Percentiles rank a stretch among this genome's conserved stretches.
These are phyloP conservation scores for Pherbina coryleti DNA, from an alignment of 2,888 invertebrate genomes.

Conservation along the genomic window DNA sequence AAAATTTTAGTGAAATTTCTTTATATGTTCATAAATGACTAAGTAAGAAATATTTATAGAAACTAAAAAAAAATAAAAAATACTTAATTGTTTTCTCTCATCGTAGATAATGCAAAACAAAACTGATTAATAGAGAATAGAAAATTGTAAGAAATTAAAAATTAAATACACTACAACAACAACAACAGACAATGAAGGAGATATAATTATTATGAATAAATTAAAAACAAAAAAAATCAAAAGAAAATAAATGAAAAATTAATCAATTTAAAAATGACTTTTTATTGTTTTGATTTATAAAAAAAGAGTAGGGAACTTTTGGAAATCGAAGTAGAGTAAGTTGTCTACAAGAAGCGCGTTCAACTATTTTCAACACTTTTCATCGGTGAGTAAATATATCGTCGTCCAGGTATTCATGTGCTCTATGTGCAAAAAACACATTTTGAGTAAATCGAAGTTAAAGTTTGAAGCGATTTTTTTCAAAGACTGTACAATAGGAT, in stretches of 20 bases:
- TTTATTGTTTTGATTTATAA: too few species aligned
- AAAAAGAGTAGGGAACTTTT: too few species aligned
- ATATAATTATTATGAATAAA: background rate
- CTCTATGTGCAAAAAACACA: too few species aligned
- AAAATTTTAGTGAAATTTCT: conserved; percentile 9
- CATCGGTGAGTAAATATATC: too few species aligned
- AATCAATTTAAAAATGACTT: too few species aligned
- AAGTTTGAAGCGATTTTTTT: too few species aligned
- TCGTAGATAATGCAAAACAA: conserved; percentile 9
- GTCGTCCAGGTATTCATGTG: too few species aligned
- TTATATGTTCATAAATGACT: background rate
- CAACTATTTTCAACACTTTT: too few species aligned
- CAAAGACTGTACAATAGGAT: too few species aligned
- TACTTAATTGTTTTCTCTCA: conserved; percentile 13
- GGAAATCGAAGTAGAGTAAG: too few species aligned
- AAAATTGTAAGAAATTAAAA: background rate
- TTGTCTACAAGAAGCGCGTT: too few species aligned
- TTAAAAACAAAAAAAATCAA: background rate
- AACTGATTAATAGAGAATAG: background rate
- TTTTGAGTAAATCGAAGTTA: too few species aligned
- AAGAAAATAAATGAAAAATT: background rate
- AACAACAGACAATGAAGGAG: background rate
- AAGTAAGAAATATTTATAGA: background rate
- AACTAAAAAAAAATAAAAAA: background rate
- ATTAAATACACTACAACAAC: background rate